These are phyloP conservation scores for Hydropsyche tenuis DNA, from an alignment of 1,140 invertebrate species.

Conservation along the genomic window DNA sequence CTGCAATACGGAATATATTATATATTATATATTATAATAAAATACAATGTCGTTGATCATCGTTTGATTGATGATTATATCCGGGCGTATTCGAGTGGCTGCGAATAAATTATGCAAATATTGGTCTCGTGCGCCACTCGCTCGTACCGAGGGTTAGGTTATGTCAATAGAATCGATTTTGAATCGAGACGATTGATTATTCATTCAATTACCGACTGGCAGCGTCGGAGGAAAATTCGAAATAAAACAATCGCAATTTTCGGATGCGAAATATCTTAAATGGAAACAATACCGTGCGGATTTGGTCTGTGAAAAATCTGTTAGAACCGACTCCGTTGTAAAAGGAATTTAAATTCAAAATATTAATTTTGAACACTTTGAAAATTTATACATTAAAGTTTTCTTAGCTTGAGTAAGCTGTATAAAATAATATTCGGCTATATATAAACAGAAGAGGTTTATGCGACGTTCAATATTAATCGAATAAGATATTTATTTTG, in stretches of 20 bases:
- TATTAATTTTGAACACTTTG: too few species aligned
- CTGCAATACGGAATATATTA: too few species aligned
- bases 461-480: slow-evolving; percentile 13
- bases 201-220: neutral
- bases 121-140: neutral
- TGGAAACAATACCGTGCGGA: too few species aligned
- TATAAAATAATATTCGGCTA: too few species aligned
- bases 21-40: neutral
- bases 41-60: neutral
- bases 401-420: too few species aligned
- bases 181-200: neutral
- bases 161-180: slow-evolving; percentile 20
- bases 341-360: too few species aligned
- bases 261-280: neutral
- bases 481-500: slow-evolving; percentile 30
- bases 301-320: too few species aligned
- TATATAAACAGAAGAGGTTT: too few species aligned
- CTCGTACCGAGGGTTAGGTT: neutral
- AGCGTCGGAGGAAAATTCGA: neutral
- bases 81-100: slow-evolving; percentile 1
- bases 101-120: slow-evolving; percentile 20
- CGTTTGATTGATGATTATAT: slow-evolving; percentile 21
- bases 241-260: too few species aligned
- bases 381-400: too few species aligned
- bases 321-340: too few species aligned